Percentiles rank a stretch among this genome's conserved stretches.
These are phyloP conservation scores for Micrastur ruficollis DNA, from an alignment of 2,797 vertebrate species.

Conservation along the genomic window DNA sequence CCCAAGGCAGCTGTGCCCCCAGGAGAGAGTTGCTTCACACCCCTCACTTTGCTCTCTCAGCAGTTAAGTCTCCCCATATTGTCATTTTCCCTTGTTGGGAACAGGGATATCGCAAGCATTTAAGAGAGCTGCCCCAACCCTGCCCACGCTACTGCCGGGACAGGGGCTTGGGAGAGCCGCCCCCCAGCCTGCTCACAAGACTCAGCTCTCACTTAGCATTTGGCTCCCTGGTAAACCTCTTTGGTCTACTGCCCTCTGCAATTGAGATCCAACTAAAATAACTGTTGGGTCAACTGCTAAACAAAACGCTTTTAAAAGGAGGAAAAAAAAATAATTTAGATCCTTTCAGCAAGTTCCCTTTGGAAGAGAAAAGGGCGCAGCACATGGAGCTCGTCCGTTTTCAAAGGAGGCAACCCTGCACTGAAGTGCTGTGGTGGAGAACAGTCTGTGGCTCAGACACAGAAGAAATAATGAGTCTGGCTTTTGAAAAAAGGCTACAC, in stretches of 20 bases:
- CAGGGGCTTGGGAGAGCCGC: fast-evolving
- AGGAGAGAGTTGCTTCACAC: background rate
- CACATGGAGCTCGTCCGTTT: background rate
- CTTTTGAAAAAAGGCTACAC: background rate
- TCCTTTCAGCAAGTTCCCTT: constrained; percentile 21
- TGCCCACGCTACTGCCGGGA: background rate
- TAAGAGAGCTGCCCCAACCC: background rate
- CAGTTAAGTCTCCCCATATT: background rate
- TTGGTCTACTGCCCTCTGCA: background rate
- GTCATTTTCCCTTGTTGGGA: background rate
- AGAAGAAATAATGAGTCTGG: constrained; percentile 32
- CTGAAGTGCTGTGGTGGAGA: background rate
- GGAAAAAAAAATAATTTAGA: background rate
- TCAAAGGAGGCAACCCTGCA: background rate
- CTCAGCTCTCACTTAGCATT: background rate
- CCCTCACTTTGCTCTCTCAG: background rate
- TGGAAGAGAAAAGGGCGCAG: constrained; percentile 1
- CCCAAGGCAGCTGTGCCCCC: background rate
- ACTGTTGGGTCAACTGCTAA: background rate
- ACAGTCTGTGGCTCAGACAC: background rate
- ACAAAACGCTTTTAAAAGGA: background rate
- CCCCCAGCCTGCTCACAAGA: background rate
- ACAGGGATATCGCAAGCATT: background rate
- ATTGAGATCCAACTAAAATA: background rate
- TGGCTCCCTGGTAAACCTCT: background rate